phyloP scores from a whole-genome alignment of 1,140 invertebrate species.

The Grapholita molesta region DNA sequence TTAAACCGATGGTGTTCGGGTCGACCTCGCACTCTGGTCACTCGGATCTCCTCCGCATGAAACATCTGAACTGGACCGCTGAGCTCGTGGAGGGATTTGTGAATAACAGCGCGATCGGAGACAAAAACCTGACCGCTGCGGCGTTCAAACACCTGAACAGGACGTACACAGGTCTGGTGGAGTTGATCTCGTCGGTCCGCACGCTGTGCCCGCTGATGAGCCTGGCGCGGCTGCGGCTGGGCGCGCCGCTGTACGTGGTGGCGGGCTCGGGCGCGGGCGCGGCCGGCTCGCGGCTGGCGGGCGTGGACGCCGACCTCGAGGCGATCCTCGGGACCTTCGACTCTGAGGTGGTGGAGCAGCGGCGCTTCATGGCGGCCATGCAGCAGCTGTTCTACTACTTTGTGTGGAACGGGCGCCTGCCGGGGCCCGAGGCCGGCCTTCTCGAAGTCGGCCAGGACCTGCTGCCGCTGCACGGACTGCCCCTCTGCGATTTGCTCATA shows the following conservation, averaged over 20 bases:
- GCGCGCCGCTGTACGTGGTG: conserved; percentile 86
- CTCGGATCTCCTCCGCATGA: conserved; percentile 77
- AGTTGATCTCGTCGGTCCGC: conserved; percentile 88
- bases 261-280: conserved; percentile 59
- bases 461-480: conserved; percentile 79
- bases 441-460: conserved; percentile 85
- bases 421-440: conserved; percentile 78
- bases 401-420: conserved; percentile 84
- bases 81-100: conserved; percentile 81
- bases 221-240: conserved; percentile 78
- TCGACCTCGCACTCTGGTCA: conserved; percentile 85
- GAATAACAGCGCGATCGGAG: conserved; percentile 81
- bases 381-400: conserved; percentile 90
- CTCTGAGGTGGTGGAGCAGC: conserved; percentile 83
- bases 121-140: conserved; percentile 79
- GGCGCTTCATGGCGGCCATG: conserved; percentile 86
- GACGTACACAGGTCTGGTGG: conserved; percentile 82
- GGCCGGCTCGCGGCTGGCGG: conserved; percentile 40
- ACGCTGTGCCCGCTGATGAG: conserved; percentile 87
- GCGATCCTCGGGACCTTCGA: conserved; percentile 89
- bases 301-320: conserved; percentile 76
- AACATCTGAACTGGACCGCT: conserved; percentile 81
- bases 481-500: conserved; percentile 87
- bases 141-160: conserved; percentile 82
- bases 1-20: conserved; percentile 82